Evolutionary conservation across 2,797 vertebrate genomes (phyloP), one percentile per base, ranked within the genome.

Genomic region (Lutjanus campechanus): DNA sequence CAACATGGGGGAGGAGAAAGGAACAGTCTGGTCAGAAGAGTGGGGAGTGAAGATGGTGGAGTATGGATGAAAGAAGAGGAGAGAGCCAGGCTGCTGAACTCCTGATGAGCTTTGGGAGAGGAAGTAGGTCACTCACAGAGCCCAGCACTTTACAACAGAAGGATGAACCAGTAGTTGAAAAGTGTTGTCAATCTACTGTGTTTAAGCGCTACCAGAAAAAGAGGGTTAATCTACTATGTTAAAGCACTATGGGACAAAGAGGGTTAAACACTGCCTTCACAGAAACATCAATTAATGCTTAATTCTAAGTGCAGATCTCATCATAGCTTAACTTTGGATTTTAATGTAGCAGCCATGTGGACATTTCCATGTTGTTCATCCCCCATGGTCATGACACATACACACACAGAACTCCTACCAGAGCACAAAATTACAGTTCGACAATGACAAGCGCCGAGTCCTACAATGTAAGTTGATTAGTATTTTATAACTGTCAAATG

Each of bases 81-180:
- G 40, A 54, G 62, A 53, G 63, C 60, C 56, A 77, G 76, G 66
- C 68, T 69, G 81, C 69, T 90, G 84, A 90, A 89, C 88, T 88
- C 83, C 81, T 72, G 79, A 85, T 85, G 84, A 88, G 88, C 85
- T 75, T 77, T 79, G 74, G 53, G 84, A 71, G 59, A 63, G 66
- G 75, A 93, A 92, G 77, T 88, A 87, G 91, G 91, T 88, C 91
- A 91, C 73, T 67, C 36, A 66, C 41, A 63, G n/a, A 82, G 65
- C 59, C 68, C 54, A 53, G 69, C 65, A 72, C 77, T 67, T 68
- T 49, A 64, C 40, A 50, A 44, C 69, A 85, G 41, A 84, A 76
- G 68, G 66, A 62, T 62, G 60, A 53, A 29, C 43, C 69, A 58
- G 12, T 49, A 61, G 22, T 43, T 41, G 29, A 49, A 54, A 60